Base-by-base conservation (phyloP, 2,113 vertebrate genomes). In the Phoenicopterus ruber region DNA sequence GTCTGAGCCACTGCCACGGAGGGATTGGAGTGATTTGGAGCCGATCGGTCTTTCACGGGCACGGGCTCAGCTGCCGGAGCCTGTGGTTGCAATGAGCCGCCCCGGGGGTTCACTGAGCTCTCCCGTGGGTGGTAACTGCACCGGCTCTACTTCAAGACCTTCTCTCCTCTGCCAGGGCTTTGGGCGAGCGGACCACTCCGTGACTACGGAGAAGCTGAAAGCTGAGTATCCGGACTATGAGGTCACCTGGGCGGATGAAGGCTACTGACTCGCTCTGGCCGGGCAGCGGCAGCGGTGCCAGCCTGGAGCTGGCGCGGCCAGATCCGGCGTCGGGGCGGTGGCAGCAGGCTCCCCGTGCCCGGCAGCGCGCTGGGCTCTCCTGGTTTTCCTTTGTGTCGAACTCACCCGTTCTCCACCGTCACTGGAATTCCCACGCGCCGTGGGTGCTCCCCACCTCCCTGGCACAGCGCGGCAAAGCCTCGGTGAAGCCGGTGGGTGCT, bases 171-270 rank as follows among this genome's bases (percentile, higher is more conserved):
- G 71, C 32, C 96, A 99, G 99, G 99, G 99, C n/a, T 99, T 98
- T 38, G 99, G 99, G 36, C 98, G 98, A 74, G 99, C 99, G 7
- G 98, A 99, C 79, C 99, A 99, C 18, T 97, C 98, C 0, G 79
- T 99, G 44, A 97, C 99, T 7, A 99, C 98, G 1, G 98, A 99
- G 97, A 99, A 99, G 94, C 97, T 99, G 97, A 99, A 99, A 96
- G 96, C 95, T 5, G 65, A 88, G 50, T 99, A 99, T 80, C 99
- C 99, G 0, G 98, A 99, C 94, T 99, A 99, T 5, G 98, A 99
- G 90, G 97, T 99, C 96, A 99, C 99, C 57, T 99, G 99, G 99
- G 98, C 98, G 0, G 98, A 99, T 2, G 99, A 99, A 50, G 99
- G 99, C 76, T 99, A 99, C 95, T 99, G 97, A 99, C 40, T 11